Evolutionary conservation across 37 sponge, comb jelly and placozoan species (phyloP).

Genomic region (Bolinopsis microptera): DNA sequence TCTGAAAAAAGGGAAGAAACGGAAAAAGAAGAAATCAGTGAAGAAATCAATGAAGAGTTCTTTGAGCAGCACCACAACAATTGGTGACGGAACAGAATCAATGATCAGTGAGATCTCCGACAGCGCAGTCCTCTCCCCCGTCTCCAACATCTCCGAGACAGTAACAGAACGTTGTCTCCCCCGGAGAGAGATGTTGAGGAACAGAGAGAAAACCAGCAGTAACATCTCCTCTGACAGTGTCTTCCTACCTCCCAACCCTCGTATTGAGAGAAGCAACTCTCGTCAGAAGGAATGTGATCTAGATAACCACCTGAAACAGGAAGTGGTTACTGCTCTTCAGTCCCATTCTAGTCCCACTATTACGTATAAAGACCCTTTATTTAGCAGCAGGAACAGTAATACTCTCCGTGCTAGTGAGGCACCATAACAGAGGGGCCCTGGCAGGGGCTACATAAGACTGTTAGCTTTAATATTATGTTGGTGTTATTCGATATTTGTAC

Average conservation of each 20-base stretch:
- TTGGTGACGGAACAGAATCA: slow-evolving; percentile 9
- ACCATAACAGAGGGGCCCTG: not conserved
- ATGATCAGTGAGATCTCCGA: not conserved
- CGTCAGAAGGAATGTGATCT: not conserved
- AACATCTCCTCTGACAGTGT: not conserved
- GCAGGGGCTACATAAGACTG: not conserved
- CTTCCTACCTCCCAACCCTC: not conserved
- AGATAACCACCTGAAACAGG: not conserved
- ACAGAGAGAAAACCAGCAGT: not conserved
- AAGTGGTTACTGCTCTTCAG: not conserved
- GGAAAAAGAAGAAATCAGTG: slow-evolving; percentile 24
- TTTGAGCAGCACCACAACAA: not conserved
- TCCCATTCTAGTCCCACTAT: slow-evolving; percentile 46
- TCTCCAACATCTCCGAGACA: not conserved
- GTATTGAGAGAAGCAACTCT: not conserved
- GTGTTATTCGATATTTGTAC: not conserved
- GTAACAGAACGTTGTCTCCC: not conserved
- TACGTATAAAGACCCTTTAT: not conserved
- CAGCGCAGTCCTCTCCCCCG: not conserved
- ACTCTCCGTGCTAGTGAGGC: not conserved
- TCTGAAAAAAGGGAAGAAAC: slow-evolving; percentile 33
- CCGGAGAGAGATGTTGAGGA: not conserved
- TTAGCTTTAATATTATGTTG: not conserved
- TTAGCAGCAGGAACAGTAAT: not conserved
- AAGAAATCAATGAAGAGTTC: not conserved